Base-by-base conservation (phyloP, 2,797 vertebrate genomes). In the Pseudomugil gertrudae region DNA sequence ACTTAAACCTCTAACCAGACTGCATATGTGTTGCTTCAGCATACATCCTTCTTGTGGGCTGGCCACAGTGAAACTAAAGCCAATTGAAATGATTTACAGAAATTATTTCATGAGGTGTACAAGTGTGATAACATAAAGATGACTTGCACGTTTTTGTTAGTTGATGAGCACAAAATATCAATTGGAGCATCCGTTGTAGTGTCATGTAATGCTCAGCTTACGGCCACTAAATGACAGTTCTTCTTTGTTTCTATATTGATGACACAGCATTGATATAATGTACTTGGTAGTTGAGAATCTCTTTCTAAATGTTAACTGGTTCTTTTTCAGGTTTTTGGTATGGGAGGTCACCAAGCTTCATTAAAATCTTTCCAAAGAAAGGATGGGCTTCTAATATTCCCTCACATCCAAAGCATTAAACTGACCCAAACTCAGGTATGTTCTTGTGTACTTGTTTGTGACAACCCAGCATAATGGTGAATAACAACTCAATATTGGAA, bases 341-440 rank as follows among this genome's bases (percentile, higher is more conserved):
- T 91, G 33, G 97, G 97, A 71, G 88, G 91, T 75, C 90, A 91
- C 47, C 84, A 24, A 29, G 87, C 91, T 38, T 90, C 93, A 72
- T 57, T 92, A 75, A 94, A 94, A 85, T 95, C 93, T 50, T 90
- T 93, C 86, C 90, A 90, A 66, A 89, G 88, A 78, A 95, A 93
- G 87, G 93, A 95, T 24, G 85, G 93, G 57, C 85, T 93, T 79
- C 93, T 98, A 66, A 87, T 98, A 77, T 95, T 98, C 87, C 96
- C 97, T 63, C 95, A 95, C 71, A 95, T 98, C 81, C 95, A 96
- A 61, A 97, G 94, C 86, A 95, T 99, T 90, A 97, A 95, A 88
- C 90, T 95, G 17, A 96, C 96, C 76, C 95, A 95, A 85, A 95
- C 94, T 87, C 95, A 97, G 98, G 98, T 98, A 93, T 51, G 78